Evolutionary conservation across 2,888 invertebrate species (phyloP).

Genomic region (Nemotelus pantherinus): DNA sequence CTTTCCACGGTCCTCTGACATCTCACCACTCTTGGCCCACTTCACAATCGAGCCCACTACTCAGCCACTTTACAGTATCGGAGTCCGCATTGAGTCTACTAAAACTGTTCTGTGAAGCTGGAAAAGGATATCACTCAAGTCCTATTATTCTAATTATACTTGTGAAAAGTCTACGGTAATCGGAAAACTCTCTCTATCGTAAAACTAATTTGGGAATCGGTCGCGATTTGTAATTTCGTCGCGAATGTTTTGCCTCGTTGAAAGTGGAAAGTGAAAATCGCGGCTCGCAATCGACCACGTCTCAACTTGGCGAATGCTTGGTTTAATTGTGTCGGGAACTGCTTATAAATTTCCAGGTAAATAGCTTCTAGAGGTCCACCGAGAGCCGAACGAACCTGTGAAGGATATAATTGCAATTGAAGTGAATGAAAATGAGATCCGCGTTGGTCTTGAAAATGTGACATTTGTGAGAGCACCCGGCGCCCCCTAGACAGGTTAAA

Average conservation of each 20-base stretch:
- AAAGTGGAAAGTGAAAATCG: constrained; percentile 14
- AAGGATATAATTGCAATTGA: neutral
- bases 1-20: neutral
- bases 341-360: constrained; percentile 33
- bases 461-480: constrained; percentile 34
- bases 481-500: constrained; percentile 43
- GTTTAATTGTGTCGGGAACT: constrained; percentile 15
- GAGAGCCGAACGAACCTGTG: neutral
- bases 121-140: constrained; percentile 23
- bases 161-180: constrained; percentile 13
- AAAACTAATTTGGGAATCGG: neutral
- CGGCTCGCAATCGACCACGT: neutral
- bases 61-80: constrained; percentile 4
- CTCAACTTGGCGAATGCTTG: constrained; percentile 24
- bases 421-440: constrained; percentile 5
- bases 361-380: neutral
- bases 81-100: neutral
- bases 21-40: neutral
- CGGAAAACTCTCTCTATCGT: neutral
- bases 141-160: constrained; percentile 9
- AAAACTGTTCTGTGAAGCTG: constrained; percentile 12
- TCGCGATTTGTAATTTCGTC: neutral
- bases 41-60: constrained; percentile 3
- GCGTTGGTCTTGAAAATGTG: constrained; percentile 41
- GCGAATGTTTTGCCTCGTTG: neutral